Percentiles rank a stretch among this genome's conserved stretches.
Evolutionary conservation across 2,888 invertebrate species (phyloP).

Genomic region (Celastrina argiolus): DNA sequence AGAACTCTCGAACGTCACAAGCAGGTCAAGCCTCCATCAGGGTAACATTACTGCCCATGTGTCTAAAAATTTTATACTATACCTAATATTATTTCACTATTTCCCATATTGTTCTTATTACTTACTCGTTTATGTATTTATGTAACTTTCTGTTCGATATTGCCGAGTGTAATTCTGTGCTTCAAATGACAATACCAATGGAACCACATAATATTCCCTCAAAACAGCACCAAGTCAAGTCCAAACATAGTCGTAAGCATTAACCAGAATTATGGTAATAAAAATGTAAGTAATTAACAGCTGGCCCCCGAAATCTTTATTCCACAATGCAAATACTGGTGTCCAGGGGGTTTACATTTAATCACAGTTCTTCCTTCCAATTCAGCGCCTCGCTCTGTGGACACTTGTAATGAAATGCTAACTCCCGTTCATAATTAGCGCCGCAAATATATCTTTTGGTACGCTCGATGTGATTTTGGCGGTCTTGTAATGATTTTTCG

Average conservation of each 20-base stretch:
- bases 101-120: no score
- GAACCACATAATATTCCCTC: neutral
- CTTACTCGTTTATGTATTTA: no score
- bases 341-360: constrained; percentile 23
- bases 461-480: neutral
- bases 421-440: constrained; percentile 27
- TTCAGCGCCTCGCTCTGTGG: constrained; percentile 33
- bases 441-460: constrained; percentile 21
- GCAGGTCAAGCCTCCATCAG: no score
- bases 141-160: no score
- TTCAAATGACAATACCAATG: no score
- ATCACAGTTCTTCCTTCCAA: constrained; percentile 27
- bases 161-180: no score
- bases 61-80: no score
- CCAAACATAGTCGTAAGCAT: neutral
- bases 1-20: no score
- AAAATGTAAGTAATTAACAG: neutral
- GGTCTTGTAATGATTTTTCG: neutral
- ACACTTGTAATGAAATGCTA: constrained; percentile 38
- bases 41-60: neutral
- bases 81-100: no score
- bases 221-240: neutral
- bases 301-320: constrained; percentile 14
- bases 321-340: constrained; percentile 21
- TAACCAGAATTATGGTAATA: constrained; percentile 1